These are phyloP conservation scores for Coregonus suidteri DNA, from an alignment of 2,797 vertebrate species.

Conservation along the genomic window DNA sequence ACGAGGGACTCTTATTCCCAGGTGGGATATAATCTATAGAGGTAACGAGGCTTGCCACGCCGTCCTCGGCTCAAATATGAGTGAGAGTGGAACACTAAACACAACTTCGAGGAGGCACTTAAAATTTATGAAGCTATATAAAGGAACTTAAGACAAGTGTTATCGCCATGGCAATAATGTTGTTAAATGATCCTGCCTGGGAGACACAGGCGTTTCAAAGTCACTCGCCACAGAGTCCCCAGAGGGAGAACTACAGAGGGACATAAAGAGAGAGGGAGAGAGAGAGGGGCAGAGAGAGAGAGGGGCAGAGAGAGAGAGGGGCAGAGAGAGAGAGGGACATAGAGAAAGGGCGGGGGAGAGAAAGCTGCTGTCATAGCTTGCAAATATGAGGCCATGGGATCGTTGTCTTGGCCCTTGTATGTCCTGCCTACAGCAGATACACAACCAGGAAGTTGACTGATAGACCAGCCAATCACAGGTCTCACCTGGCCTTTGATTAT, in stretches of 20 bases:
- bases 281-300: too few relatives aligned
- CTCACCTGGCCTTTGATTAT: conserved; percentile 98
- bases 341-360: too few relatives aligned
- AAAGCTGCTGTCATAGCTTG: too few relatives aligned
- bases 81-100: conserved; percentile 31
- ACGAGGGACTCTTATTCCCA: conserved; percentile 53
- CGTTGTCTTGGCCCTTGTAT: background rate
- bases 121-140: conserved; percentile 63
- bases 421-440: background rate
- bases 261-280: too few relatives aligned
- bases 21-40: conserved; percentile 58
- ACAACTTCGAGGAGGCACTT: conserved; percentile 50
- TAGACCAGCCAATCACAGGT: background rate
- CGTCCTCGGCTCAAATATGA: conserved; percentile 54
- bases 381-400: background rate
- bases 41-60: conserved; percentile 55
- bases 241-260: conserved; percentile 3
- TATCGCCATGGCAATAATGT: conserved; percentile 50
- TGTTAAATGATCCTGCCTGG: conserved; percentile 52
- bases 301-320: too few relatives aligned
- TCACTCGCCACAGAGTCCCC: conserved; percentile 41
- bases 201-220: conserved; percentile 57
- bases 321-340: conserved; percentile 1
- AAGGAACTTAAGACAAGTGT: conserved; percentile 64
- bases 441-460: conserved; percentile 2